Conservation (phyloP, 2,113 vertebrate species). For the Diphyllodes magnificus region DNA sequence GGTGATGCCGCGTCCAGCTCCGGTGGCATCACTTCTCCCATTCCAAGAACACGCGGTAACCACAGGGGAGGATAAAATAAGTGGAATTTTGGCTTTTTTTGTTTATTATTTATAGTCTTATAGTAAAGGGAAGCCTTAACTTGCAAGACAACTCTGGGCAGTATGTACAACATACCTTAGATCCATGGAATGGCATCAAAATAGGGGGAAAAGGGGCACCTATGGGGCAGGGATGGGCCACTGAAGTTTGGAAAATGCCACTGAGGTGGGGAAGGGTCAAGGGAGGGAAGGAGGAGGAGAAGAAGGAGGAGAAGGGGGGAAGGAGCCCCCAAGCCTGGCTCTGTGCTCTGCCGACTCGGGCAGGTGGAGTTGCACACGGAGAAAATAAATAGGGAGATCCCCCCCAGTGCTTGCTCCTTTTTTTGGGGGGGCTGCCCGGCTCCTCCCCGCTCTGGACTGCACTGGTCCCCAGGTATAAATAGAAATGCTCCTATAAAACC, state of each 20-base stretch:
- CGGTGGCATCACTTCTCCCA: background rate
- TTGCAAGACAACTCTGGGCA: conserved; percentile 93
- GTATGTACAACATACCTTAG: conserved; percentile 99
- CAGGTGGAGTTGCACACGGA: conserved; percentile 67
- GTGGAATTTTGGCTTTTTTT: conserved; percentile 9
- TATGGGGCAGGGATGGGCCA: conserved; percentile 69
- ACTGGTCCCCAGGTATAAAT: conserved; percentile 64
- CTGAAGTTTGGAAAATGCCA: conserved; percentile 72
- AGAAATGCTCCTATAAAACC: conserved; percentile 56
- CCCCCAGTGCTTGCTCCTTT: conserved; percentile 14
- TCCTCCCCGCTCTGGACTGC: background rate
- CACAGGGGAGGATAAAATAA: conserved; percentile 88
- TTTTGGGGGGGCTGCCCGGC: background rate
- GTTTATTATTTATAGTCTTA: conserved; percentile 94
- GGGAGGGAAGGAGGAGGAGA: conserved; percentile 63
- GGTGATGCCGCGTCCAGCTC: background rate
- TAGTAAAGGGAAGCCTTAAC: conserved; percentile 97
- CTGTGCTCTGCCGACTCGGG: background rate
- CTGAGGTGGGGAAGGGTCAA: background rate
- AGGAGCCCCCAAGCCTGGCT: background rate
- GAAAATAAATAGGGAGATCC: conserved; percentile 74
- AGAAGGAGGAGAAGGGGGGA: background rate
- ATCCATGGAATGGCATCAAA: conserved; percentile 88
- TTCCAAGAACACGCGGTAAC: conserved; percentile 43
- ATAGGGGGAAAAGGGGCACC: conserved; percentile 65